Conservation (phyloP, 2,888 invertebrate genomes). For the Tryphoninae sp. region DNA sequence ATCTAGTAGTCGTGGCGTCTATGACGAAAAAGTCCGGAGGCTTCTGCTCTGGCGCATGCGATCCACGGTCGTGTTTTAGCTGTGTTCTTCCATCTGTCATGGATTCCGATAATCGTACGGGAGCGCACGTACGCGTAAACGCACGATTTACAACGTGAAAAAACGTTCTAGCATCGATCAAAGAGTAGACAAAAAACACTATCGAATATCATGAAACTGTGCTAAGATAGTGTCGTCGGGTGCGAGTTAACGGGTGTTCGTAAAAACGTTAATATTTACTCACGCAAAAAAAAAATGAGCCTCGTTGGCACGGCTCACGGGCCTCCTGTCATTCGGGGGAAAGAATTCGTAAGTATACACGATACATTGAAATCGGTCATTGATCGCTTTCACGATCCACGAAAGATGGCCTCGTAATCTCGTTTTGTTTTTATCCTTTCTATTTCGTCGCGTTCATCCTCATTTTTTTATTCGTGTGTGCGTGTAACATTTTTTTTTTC, state of each 20-base stretch:
- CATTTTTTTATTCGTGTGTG: too few species aligned
- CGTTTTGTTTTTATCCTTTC: not conserved
- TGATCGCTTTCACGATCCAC: constrained; percentile 38
- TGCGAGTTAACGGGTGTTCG: not conserved
- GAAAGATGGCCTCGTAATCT: constrained; percentile 29
- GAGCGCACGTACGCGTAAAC: constrained; percentile 76
- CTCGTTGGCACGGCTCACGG: constrained; percentile 70
- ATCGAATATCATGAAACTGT: not conserved
- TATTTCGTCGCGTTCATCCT: not conserved
- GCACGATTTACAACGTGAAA: constrained; percentile 73
- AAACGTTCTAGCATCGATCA: not conserved
- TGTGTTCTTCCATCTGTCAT: constrained; percentile 76
- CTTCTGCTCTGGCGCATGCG: constrained; percentile 68
- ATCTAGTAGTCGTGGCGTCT: constrained; percentile 50
- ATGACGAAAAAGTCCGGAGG: constrained; percentile 57
- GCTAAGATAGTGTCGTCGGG: not conserved
- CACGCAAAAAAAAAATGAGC: constrained; percentile 69
- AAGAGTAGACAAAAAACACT: not conserved
- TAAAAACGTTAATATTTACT: constrained; percentile 36
- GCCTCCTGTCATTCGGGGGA: constrained; percentile 73
- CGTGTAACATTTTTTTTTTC: constrained; percentile 11
- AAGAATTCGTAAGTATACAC: constrained; percentile 73
- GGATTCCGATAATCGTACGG: constrained; percentile 78
- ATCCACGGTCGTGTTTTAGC: constrained; percentile 34
- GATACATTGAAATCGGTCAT: constrained; percentile 58